Evolutionary conservation across 1,140 invertebrate species (phyloP), one percentile per base, ranked within the genome.

Genomic region (Tribolium castaneum): DNA sequence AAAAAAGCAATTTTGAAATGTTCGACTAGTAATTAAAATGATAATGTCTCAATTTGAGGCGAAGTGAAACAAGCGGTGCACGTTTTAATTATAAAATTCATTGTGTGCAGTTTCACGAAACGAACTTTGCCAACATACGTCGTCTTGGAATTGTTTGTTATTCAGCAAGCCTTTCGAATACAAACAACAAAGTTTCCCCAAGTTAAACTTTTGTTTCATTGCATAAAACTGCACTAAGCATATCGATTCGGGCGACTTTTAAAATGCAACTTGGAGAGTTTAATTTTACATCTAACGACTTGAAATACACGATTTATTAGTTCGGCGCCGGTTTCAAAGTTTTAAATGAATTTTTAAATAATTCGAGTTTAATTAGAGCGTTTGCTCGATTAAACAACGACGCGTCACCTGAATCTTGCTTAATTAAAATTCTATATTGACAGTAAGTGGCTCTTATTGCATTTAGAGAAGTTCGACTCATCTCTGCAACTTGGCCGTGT

Each of bases 371-470:
- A 66, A 35, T 35, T 12, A 22, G n/a, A n/a, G 4, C n/a, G 5
- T 35, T 66, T 34, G n/a, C 9, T 34, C 30, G 59, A 66, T 66
- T 66, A 25, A 6, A 59, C 54, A 59, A 59, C 19, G 39, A n/a
- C 7, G 39, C 39, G 54, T 59, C 54, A 59, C 54, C 54, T 59
- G 59, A 66, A 66, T 35, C n/a, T 34, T 13, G 14, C 30, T 73
- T 73, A 73, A 73, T 73, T 52, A 73, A 73, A 73, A 73, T 73
- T 54, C 34, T 72, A 50, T 54, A 54, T 73, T n/a, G 71, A 73
- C 49, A 54, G 6, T 52, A 35, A 73, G 71, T 52, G 50, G 4
- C 25, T 72, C 39, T 54, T 73, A 52, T 52, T 73, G 52, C 71
- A 14, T 73, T 52, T 52, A 6, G 13, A 14, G 6, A 54, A 73